Conservation (phyloP, 2,113 vertebrate species). For the Strix aluco region DNA sequence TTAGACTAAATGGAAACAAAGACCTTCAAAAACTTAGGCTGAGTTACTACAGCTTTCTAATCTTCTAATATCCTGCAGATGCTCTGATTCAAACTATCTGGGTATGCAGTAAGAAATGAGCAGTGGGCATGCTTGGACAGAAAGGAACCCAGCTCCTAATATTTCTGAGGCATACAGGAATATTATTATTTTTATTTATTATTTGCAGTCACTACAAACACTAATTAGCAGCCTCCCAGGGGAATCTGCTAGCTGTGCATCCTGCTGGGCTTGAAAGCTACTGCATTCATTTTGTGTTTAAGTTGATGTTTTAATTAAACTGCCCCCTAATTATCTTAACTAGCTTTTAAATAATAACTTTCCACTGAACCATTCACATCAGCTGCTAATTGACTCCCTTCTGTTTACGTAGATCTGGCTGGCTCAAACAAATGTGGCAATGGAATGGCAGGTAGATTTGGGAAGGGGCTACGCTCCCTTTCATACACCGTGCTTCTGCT, state of each 20-base stretch:
- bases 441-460: neutral
- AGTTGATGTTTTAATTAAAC: conserved; percentile 54
- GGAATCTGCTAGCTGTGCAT: neutral
- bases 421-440: neutral
- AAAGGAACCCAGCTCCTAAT: neutral
- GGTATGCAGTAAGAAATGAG: neutral
- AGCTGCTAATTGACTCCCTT: conserved; percentile 7
- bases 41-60: neutral
- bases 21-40: neutral
- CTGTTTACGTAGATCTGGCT: neutral
- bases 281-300: neutral
- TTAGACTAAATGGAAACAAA: neutral
- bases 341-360: conserved; percentile 40
- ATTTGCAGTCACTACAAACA: conserved; percentile 19
- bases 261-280: neutral
- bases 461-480: neutral
- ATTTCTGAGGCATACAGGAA: neutral
- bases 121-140: neutral
- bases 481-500: neutral
- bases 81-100: neutral
- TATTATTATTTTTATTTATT: conserved; percentile 35
- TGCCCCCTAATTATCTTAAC: conserved; percentile 41
- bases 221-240: conserved; percentile 30
- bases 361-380: neutral
- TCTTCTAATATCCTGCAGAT: neutral